Base-by-base conservation (phyloP, 92 coral and sea anemone species). In the Virgularia gustaviana region DNA sequence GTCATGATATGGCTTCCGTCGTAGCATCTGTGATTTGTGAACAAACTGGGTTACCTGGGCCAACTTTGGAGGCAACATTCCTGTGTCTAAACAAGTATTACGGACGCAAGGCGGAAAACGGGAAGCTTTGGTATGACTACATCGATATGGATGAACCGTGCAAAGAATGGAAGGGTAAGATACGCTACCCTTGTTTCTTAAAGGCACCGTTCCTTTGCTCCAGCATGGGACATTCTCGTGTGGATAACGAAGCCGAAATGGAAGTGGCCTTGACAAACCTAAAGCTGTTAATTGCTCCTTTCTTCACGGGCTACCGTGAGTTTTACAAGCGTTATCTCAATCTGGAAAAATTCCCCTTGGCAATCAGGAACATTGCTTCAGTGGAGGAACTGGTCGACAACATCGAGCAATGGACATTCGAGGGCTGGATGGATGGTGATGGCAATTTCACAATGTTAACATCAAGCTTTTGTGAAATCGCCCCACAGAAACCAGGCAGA, bases 1-100 rank as follows among this genome's bases (percentile, higher is more conserved):
- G 70, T 32, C 70, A 62, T 24, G 70, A 62, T 62, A 62, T 62
- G 70, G 47, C 70, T 45, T 62, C 70, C 25, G 70, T 62, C 37
- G 70, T 62, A 20, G 70, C 70, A 36, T 62, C 70, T 1, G 70
- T 62, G 34, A 49, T 62, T 28, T 62, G 70, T 36, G 70, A 62
- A 62, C 34, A 36, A 24, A 62, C 70, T 9, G 70, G 70, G 35
- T 29, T 62, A 19, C 47, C 41, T 13, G 70, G 70, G 13, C 70
- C 70, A 35, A 16, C 47, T 36, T 62, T 62, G 29, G 70, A 62
- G 49, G 35, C 70, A 16, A 62, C 70, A 1, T 62, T 62, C 70
- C 49, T 24, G 19, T 62, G 49, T 62, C 70, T 62, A 13, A 45
- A 62, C 49, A 62, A 62, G 70, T 62, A 62, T 33, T 62, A 62